phyloP scores from a whole-genome alignment of 2,797 vertebrate species.

The Lepus oiostolus region DNA sequence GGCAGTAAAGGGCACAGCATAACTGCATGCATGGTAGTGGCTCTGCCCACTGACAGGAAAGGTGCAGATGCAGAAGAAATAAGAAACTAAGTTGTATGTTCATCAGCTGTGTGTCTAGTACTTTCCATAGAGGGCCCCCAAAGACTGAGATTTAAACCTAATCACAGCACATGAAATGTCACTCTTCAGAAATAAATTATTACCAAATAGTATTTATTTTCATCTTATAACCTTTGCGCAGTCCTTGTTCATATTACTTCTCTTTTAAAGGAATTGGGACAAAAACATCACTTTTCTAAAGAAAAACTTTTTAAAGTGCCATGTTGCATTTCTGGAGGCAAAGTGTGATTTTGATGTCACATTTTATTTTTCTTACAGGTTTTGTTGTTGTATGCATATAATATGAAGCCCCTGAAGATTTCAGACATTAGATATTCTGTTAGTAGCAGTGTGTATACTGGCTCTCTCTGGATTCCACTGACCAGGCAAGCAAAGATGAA shows the following conservation, averaged over 20 bases:
- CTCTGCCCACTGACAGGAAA: neutral
- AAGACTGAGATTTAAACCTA: neutral
- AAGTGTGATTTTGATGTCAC: conserved; percentile 12
- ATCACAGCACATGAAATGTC: neutral
- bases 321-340: neutral
- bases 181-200: conserved; percentile 23
- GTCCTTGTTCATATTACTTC: conserved; percentile 29
- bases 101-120: neutral
- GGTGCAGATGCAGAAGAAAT: neutral
- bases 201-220: conserved; percentile 30
- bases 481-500: conserved; percentile 84
- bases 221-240: conserved; percentile 2
- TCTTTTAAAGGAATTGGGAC: neutral
- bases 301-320: conserved; percentile 9
- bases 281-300: neutral
- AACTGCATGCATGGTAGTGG: neutral
- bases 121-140: neutral
- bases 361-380: conserved; percentile 85
- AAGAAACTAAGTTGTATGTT: neutral
- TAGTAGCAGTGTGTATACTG: conserved; percentile 72
- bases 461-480: conserved; percentile 86
- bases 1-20: neutral
- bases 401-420: conserved; percentile 82
- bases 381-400: conserved; percentile 90
- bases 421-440: conserved; percentile 68